Base-by-base conservation (phyloP, 2,888 invertebrate genomes). In the Helicoverpa assulta region DNA sequence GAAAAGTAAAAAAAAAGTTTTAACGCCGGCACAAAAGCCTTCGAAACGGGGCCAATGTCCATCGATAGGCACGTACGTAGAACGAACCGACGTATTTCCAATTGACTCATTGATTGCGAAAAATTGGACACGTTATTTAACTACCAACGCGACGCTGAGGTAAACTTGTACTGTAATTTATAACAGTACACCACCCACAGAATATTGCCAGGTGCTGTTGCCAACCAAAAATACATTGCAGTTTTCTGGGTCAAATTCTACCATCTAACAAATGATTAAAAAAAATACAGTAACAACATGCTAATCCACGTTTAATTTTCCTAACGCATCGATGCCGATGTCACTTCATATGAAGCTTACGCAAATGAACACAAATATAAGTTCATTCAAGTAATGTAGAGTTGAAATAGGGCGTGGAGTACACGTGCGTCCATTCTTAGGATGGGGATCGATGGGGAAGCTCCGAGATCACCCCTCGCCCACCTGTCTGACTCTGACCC, bases 401-500 rank as follows among this genome's bases (percentile, higher is more conserved):
- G 71, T 68, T 78, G 57, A 77, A 86, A 81, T 83, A 78, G 80
- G 78, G 76, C 78, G 72, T 54, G 67, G 78, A 70, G 70, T 77
- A 79, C 84, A 84, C 82, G 81, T 80, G 80, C 77, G 71, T 71
- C 64, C 55, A 62, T 73, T 67, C 69, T 69, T 61, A 69, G 69
- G 54, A 73, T 69, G 65, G 60, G 72, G 60, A 74, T 78, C 78
- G 81, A 79, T 79, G 71, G 79, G 74, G 78, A 74, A 74, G 70
- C 59, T 70, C 68, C 76, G 78, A 77, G 77, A 82, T 75, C 77
- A 78, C 76, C 82, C 81, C 69, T 83, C 79, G 67, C 74, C 84
- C 80, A 83, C 84, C 78, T 85, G 81, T 77, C 80, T 81, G 76
- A 71, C 74, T 73, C 75, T 85, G 84, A 83, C 85, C 85, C 76